These are phyloP conservation scores for Ephydatia muelleri DNA, from an alignment of 37 sponge, comb jelly and placozoan species.

Conservation along the genomic window DNA sequence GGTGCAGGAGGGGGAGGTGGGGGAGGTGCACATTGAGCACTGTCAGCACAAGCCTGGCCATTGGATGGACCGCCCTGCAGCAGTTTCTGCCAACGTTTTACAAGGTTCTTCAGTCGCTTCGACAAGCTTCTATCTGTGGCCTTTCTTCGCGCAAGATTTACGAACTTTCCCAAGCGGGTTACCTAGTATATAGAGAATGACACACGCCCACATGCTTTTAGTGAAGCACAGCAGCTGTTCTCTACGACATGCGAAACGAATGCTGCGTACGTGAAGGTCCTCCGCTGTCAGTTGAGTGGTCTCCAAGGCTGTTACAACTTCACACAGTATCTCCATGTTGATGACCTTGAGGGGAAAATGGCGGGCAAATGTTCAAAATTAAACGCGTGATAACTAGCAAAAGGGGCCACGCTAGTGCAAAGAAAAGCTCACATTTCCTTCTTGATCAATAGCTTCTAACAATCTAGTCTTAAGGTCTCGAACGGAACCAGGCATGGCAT, in stretches of 20 bases:
- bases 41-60: constrained; percentile 9
- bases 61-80: constrained; percentile 21
- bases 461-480: constrained; percentile 58
- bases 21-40: background rate
- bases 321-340: constrained; percentile 45
- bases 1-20: background rate
- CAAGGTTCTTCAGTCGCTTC: constrained; percentile 67
- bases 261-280: constrained; percentile 50
- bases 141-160: constrained; percentile 61
- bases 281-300: constrained; percentile 52
- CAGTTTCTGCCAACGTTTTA: constrained; percentile 76
- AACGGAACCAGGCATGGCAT: constrained; percentile 74
- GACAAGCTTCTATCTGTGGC: constrained; percentile 48
- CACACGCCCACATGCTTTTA: background rate
- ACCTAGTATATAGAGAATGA: constrained; percentile 12
- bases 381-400: background rate
- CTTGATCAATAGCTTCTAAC: constrained; percentile 56
- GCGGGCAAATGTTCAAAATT: constrained; percentile 17
- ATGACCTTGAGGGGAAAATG: constrained; percentile 65
- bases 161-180: constrained; percentile 65
- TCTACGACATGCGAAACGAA: background rate
- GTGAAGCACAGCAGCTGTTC: background rate
- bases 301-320: constrained; percentile 65
- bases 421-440: constrained; percentile 68
- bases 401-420: background rate